A percentile compares a stretch with the other conserved stretches of the same genome.
Evolutionary conservation across 2,888 invertebrate species (phyloP).

Genomic region (Sinelater perroti): DNA sequence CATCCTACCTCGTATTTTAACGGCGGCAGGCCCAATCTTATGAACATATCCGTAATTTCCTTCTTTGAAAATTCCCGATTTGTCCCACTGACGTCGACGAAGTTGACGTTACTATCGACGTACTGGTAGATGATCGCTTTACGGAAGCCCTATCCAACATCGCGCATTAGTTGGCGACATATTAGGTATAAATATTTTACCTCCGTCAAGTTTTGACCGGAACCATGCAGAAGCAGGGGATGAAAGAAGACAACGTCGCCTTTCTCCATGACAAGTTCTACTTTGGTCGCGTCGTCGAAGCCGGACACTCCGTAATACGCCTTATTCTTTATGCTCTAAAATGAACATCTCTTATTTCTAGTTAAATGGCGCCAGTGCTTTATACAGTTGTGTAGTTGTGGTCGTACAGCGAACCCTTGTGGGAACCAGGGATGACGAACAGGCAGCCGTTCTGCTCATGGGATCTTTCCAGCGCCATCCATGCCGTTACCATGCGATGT

Average conservation of each 20-base stretch:
- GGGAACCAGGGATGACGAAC: constrained; percentile 82
- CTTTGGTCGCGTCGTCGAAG: constrained; percentile 61
- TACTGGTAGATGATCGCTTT: constrained; percentile 88
- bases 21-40: constrained; percentile 52
- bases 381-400: constrained; percentile 77
- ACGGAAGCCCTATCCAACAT: constrained; percentile 67
- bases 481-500: constrained; percentile 80
- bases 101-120: constrained; percentile 74
- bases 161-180: neutral
- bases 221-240: constrained; percentile 86
- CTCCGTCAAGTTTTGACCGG: constrained; percentile 78
- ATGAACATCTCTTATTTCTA: neutral
- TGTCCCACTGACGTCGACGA: constrained; percentile 74
- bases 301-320: constrained; percentile 74
- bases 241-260: constrained; percentile 92
- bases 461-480: constrained; percentile 88
- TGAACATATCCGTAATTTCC: constrained; percentile 65
- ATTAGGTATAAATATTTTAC: constrained; percentile 58
- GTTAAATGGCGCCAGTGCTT: neutral
- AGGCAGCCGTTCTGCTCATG: constrained; percentile 82
- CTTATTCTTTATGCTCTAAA: constrained; percentile 65
- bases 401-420: constrained; percentile 67
- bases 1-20: constrained; percentile 57
- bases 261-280: constrained; percentile 79
- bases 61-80: constrained; percentile 69